Base-by-base conservation (phyloP, 1,140 invertebrate species). In the Mycetomoellerius zeteki region DNA sequence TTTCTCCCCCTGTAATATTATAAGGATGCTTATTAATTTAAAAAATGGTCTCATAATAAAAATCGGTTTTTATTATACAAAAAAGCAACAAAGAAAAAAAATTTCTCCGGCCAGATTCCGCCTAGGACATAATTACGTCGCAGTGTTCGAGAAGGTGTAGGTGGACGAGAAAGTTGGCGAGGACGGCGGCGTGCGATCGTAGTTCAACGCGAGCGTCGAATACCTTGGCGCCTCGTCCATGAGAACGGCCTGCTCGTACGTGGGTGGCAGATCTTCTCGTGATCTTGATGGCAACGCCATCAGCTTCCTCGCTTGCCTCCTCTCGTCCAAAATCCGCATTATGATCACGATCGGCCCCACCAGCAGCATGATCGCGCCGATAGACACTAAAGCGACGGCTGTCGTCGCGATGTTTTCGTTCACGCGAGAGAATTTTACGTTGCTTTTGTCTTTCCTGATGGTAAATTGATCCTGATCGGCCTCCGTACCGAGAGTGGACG, bases 141-240 rank as follows among this genome's bases (percentile, higher is more conserved):
- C n/a, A 21, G 33, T 3, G 21, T 24, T 50, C 10, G 62, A 65
- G 6, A 47, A 85, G 19, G 16, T 8, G 0, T n/a, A 54, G 19
- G 21, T 27, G 19, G 60, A 33, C 10, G 24, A 64, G 2, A 19
- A 43, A 21, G 33, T 30, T 6, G 80, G 47, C 43, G 54, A 19
- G n/a, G 52, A 19, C 43, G 56, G 84, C 43, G 65, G 84, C 52
- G 64, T 89, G 2, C 43, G 56, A 47, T 90, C 90, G 3, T 91
- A 88, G 30, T 89, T 93, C 21, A 93, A 67, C 56, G 82, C 86
- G 3, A 93, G 86, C 5, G 92, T 92, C 8, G 93, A 93, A 37
- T 93, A 93, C 72, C 92, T 91, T 8, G 93, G 93, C 3, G 92
- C 92, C 73, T 93, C 91, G 69, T 56, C 58, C 87, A 91, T 92